Conservation (phyloP, 2,113 vertebrate genomes). For the Pyrgilauda ruficollis region DNA sequence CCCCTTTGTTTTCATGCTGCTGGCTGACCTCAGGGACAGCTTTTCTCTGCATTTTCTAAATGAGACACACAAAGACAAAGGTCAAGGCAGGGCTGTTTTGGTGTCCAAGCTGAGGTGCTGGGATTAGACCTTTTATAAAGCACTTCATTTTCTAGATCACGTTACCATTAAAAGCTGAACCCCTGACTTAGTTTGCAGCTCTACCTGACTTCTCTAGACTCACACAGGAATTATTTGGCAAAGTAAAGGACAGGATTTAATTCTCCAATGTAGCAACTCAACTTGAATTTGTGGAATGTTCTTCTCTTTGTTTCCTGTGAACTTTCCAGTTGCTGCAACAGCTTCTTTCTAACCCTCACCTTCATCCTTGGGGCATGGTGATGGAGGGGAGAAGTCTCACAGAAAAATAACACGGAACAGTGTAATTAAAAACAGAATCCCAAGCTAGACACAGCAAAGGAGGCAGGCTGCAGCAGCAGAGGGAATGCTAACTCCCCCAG, state of each 20-base stretch:
- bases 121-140: background rate
- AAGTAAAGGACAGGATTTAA: background rate
- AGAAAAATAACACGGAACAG: background rate
- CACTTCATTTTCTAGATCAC: slow-evolving; percentile 8
- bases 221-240: background rate
- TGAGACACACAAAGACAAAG: background rate
- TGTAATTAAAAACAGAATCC: background rate
- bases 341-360: background rate
- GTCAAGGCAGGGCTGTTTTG: background rate
- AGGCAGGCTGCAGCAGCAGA: background rate
- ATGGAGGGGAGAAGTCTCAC: background rate
- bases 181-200: slow-evolving; percentile 25
- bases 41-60: background rate
- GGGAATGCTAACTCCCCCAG: background rate
- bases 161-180: slow-evolving; percentile 1
- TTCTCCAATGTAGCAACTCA: background rate
- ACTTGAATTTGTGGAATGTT: background rate
- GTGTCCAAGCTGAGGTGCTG: background rate
- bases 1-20: background rate
- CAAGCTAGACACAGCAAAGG: background rate
- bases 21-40: background rate
- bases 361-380: background rate
- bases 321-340: background rate
- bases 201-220: background rate
- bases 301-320: background rate